Base-by-base conservation (phyloP, 2,113 vertebrate species). In the Athene cunicularia region DNA sequence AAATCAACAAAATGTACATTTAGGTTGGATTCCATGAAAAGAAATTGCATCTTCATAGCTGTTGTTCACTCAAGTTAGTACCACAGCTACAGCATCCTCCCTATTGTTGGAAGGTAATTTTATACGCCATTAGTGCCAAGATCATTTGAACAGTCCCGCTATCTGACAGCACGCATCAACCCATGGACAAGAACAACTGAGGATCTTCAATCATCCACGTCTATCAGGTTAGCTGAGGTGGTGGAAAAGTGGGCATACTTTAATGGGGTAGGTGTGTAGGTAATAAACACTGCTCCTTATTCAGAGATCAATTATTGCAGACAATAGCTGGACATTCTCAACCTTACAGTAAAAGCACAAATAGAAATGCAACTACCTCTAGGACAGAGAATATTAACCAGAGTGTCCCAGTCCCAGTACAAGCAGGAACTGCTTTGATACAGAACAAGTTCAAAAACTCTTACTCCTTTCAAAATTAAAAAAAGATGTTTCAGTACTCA, bases 1-100 rank as follows among this genome's bases (percentile, higher is more conserved):
- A 95, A 96, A 91, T 28, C 77, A 95, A 87, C 52, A 90, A 90
- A 95, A 86, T 9, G 70, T 66, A 75, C 86, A 63, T 80, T 95
- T 88, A 76, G 70, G 58, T 77, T 59, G 77, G 53, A 88, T 55
- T 58, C 74, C 84, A 59, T 1, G 28, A 52, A 63, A 80, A 75
- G 63, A 66, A 96, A 80, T 49, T 16, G 30, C 14, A 81, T 45
- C 11, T 58, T 32, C 45, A 28, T 35, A 91, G 66, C 80, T 94
- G 53, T 14, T 91, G 56, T 37, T 93, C 70, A 58, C 43, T 73
- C 76, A 56, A 90, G 77, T 76, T 90, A 45, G 45, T 62, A 33
- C 8, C 0, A 2, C 55, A 82, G 74, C 71, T 82, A 77, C 50
- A 68, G 53, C 84, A 64, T 39, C 63, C 55, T 70, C 84, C 73